Evolutionary conservation across 2,888 invertebrate genomes (phyloP), one percentile per base, ranked within the genome.

Genomic region (Neoaliturus tenellus): DNA sequence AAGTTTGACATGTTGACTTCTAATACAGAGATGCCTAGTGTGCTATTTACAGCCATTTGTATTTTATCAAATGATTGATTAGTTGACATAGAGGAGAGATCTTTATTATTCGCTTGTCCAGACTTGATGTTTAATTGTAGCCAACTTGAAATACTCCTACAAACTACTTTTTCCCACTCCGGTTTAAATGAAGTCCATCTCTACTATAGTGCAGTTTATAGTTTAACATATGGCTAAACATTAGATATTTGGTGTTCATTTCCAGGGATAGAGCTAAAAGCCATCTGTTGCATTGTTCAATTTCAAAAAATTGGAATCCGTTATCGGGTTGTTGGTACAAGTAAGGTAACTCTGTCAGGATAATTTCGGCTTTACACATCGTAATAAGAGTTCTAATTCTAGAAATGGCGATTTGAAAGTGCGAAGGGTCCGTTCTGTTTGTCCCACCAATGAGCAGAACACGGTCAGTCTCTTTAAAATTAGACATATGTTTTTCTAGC

Each of bases 151-250:
- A 58, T 58, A 14, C 58, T 58, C 23, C 28, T 58, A n/a, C 12
- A 8, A 3, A 58, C 58, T 58, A 58, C 23, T 58, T 28, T 67
- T 31, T 67, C 31, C 31, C 31, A 33, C 4, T 25, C 25, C 25
- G 20, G 25, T 67, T 67, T n/a, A 67, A 67, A 67, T 67, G 67
- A 31, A 67, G 67, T 67, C 67, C 67, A 31, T 31, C 14, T 33
- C n/a, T 67, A 2, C 10, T 67, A 33, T 67, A 67, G 31, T 67
- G 67, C 62, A 8, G 8, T 14, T 58, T 58, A 23, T 67, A n/a
- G 23, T 67, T 67, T 67, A 67, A 17, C 3, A 67, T 8, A 17
- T 67, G 67, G 17, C 35, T 67, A 31, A 67, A 67, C n/a, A 67
- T 31, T n/a, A 67, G 23, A 17, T 33, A 67, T n/a, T 67, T 67